These are phyloP conservation scores for Stichodactyla mertensii DNA, from an alignment of 64 coral and sea anemone genomes.

Conservation along the genomic window DNA sequence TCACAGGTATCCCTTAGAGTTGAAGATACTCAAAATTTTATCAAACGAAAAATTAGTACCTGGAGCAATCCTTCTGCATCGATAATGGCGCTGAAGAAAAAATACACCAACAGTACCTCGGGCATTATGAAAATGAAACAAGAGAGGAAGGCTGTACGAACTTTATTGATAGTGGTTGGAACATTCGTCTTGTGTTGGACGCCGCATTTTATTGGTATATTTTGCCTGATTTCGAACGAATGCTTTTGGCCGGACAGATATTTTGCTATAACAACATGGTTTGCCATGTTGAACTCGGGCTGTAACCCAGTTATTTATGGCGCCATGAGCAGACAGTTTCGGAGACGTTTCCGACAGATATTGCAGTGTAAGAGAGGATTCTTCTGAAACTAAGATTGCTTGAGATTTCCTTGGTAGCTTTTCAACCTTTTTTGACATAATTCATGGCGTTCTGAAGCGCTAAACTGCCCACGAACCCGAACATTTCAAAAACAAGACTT, in stretches of 20 bases:
- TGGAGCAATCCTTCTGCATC: background rate
- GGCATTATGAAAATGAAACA: conserved; percentile 27
- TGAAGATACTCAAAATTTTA: background rate
- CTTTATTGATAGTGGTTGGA: conserved; percentile 67
- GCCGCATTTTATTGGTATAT: conserved; percentile 86
- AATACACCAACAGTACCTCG: background rate
- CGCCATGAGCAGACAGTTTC: conserved; percentile 81
- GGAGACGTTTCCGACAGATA: conserved; percentile 86
- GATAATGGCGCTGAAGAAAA: background rate
- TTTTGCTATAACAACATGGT: conserved; percentile 82
- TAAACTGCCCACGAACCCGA: background rate
- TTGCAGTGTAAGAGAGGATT: conserved; percentile 63
- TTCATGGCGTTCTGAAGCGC: background rate
- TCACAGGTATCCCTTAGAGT: background rate
- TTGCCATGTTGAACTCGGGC: conserved; percentile 84
- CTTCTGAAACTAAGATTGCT: conserved; percentile 34
- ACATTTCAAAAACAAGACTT: background rate
- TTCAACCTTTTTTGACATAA: background rate
- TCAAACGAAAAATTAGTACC: background rate
- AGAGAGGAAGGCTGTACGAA: conserved; percentile 80
- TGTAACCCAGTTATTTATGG: conserved; percentile 92
- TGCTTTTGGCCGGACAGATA: conserved; percentile 67
- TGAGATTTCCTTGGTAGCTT: background rate
- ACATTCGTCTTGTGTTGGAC: conserved; percentile 82
- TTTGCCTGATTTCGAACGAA: conserved; percentile 43